Evolutionary conservation across 2,113 vertebrate species (phyloP).

Genomic region (Choloepus hoffmanni): DNA sequence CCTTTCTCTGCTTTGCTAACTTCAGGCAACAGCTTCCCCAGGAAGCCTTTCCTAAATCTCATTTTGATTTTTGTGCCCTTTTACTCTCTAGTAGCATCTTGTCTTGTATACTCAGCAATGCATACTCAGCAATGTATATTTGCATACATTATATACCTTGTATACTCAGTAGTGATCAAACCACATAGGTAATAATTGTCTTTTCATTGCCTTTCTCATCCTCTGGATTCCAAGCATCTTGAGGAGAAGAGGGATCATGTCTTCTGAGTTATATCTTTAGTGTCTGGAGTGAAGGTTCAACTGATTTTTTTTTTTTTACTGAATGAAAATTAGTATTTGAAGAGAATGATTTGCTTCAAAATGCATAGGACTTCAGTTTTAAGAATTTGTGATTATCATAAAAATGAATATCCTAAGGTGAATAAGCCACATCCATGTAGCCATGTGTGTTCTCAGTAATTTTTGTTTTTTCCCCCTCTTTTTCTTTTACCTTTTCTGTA

Average conservation of each 20-base stretch:
- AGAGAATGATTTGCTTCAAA: background rate
- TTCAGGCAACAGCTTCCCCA: background rate
- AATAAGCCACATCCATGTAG: background rate
- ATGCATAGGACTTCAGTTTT: background rate
- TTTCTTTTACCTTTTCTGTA: background rate
- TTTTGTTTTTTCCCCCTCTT: too few relatives aligned
- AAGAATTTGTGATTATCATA: background rate
- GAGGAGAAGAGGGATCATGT: background rate
- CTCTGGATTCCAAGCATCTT: too few relatives aligned
- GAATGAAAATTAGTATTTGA: background rate
- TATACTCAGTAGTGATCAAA: background rate
- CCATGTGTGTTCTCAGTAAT: too few relatives aligned
- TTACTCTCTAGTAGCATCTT: background rate
- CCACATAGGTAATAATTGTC: accelerated
- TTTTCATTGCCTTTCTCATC: background rate
- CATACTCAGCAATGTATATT: too few relatives aligned
- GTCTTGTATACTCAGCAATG: background rate
- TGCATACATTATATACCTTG: too few relatives aligned
- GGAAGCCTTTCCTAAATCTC: background rate
- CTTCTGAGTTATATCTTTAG: background rate
- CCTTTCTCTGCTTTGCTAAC: background rate
- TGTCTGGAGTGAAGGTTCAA: background rate
- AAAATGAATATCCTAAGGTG: background rate
- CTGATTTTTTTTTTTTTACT: background rate
- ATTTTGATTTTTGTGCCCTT: background rate